Evolutionary conservation across 2,797 vertebrate genomes (phyloP).

Genomic region (Periparus ater): DNA sequence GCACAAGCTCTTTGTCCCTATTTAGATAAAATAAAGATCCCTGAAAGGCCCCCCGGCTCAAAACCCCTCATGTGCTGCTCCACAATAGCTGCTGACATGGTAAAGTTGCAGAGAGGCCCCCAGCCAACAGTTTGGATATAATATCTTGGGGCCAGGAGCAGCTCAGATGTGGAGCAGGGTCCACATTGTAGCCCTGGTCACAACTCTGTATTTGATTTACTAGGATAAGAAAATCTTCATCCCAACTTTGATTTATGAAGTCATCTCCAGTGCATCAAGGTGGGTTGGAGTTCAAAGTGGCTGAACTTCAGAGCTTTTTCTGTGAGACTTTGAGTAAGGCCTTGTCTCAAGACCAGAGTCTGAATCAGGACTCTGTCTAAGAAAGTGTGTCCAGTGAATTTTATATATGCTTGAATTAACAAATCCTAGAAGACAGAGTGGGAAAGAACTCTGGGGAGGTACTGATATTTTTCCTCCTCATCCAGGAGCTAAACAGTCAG

Average conservation of each 20-base stretch:
- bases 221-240: neutral
- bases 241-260: neutral
- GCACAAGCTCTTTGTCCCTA: constrained; percentile 28
- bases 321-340: neutral
- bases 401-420: neutral
- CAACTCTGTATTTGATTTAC: neutral
- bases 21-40: constrained; percentile 55
- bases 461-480: neutral
- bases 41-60: neutral
- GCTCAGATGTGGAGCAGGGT: neutral
- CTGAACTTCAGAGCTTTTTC: neutral
- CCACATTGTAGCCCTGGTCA: rapidly evolving
- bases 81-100: constrained; percentile 39
- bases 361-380: neutral
- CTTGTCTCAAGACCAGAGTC: neutral
- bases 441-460: neutral
- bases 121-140: neutral
- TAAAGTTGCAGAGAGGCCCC: neutral
- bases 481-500: neutral
- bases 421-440: neutral
- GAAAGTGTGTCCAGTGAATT: neutral
- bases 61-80: neutral
- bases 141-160: neutral
- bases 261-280: neutral
- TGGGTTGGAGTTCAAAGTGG: neutral